Percentiles rank a stretch among this genome's conserved stretches.
Evolutionary conservation across 2,888 invertebrate species (phyloP).

Genomic region (Epirrhoe tristata): DNA sequence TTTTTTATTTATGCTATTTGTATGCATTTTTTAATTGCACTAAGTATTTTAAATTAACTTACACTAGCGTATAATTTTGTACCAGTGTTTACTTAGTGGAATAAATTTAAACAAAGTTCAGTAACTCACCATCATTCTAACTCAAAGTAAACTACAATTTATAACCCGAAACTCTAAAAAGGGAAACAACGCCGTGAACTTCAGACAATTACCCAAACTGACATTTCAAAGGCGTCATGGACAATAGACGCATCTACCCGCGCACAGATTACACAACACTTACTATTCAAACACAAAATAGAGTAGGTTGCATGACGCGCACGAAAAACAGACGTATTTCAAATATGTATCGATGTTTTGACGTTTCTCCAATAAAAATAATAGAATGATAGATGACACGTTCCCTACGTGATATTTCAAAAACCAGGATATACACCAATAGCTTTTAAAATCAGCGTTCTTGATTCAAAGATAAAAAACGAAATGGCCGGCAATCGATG

Average conservation of each 20-base stretch:
- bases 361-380: background rate
- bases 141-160: slow-evolving; percentile 23
- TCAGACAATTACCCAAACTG: slow-evolving; percentile 27
- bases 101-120: background rate
- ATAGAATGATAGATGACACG: background rate
- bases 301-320: background rate
- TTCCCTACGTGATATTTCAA: background rate
- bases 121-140: slow-evolving; percentile 9
- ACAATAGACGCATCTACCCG: slow-evolving; percentile 15
- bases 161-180: slow-evolving; percentile 22
- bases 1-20: background rate
- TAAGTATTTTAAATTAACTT: too few relatives aligned
- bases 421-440: background rate
- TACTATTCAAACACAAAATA: background rate
- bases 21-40: too few relatives aligned
- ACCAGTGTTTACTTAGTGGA: too few relatives aligned
- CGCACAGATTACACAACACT: slow-evolving; percentile 5
- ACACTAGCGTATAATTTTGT: too few relatives aligned
- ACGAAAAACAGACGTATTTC: background rate
- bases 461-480: too few relatives aligned
- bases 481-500: too few relatives aligned
- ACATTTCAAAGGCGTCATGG: slow-evolving; percentile 27
- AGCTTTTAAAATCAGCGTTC: background rate
- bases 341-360: background rate
- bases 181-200: slow-evolving; percentile 25